Percentiles rank a stretch among this genome's conserved stretches.
Evolutionary conservation across 2,113 vertebrate species (phyloP).

Genomic region (Oxyruncus cristatus): DNA sequence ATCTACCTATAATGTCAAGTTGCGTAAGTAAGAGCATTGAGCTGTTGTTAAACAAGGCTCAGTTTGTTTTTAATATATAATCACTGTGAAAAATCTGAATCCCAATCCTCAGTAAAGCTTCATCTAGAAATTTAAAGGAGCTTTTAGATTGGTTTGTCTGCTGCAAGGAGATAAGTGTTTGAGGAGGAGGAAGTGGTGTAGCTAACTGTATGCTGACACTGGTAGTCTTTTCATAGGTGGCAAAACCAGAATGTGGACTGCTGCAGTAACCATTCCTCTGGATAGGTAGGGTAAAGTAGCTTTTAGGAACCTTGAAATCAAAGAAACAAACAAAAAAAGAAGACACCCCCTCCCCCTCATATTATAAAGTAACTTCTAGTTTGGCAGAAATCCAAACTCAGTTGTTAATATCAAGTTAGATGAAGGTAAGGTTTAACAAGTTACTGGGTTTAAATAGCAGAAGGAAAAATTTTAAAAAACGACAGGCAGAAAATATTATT

Average conservation of each 20-base stretch:
- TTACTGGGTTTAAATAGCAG: neutral
- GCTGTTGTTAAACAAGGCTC: constrained; percentile 8
- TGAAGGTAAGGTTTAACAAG: neutral
- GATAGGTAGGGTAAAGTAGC: neutral
- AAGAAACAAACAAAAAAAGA: neutral
- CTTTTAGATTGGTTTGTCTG: neutral
- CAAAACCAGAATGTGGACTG: neutral
- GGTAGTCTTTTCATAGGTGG: neutral
- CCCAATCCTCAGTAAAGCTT: neutral
- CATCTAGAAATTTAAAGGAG: neutral
- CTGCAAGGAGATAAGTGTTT: neutral
- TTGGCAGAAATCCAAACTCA: neutral
- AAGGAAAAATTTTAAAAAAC: neutral
- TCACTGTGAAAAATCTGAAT: neutral
- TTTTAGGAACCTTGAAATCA: neutral
- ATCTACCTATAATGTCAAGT: neutral
- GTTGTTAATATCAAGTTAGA: neutral
- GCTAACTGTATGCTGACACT: neutral
- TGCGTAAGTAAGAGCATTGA: neutral
- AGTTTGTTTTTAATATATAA: neutral
- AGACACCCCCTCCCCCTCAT: neutral
- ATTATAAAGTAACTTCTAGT: neutral
- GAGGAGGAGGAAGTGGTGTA: neutral
- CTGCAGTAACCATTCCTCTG: neutral
- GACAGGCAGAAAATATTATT: neutral